phyloP scores from a whole-genome alignment of 2,888 invertebrate species.

The Neoascia interrupta region DNA sequence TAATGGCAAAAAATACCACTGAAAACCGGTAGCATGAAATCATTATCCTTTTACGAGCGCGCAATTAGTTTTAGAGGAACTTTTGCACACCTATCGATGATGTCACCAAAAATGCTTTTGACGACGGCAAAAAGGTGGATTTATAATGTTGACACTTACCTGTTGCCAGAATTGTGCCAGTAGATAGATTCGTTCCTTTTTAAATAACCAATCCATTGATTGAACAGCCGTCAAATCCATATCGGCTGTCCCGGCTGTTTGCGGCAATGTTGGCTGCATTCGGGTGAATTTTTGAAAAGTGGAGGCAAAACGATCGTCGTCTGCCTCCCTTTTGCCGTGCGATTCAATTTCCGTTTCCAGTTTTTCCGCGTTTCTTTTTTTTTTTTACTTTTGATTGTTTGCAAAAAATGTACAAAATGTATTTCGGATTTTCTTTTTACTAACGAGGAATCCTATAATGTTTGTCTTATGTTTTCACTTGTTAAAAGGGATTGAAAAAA shows the following conservation, averaged over 20 bases:
- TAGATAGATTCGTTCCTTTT: conserved; percentile 96
- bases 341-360: conserved; percentile 64
- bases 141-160: conserved; percentile 82
- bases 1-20: too few species aligned
- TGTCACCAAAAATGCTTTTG: conserved; percentile 6
- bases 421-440: neutral
- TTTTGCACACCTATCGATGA: conserved; percentile 18
- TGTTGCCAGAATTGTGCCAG: conserved; percentile 98
- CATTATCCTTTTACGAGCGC: conserved; percentile 18
- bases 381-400: neutral
- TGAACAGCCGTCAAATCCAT: conserved; percentile 96
- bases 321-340: conserved; percentile 62
- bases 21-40: conserved; percentile 37
- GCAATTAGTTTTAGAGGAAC: too few species aligned
- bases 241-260: conserved; percentile 86
- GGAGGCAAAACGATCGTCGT: conserved; percentile 67
- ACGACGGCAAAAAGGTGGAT: conserved; percentile 30
- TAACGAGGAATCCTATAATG: neutral
- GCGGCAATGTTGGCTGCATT: conserved; percentile 90
- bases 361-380: conserved; percentile 31
- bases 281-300: conserved; percentile 76
- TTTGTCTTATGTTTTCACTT: neutral
- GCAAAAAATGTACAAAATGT: neutral
- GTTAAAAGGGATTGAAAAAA: neutral
- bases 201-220: conserved; percentile 98